phyloP scores from a whole-genome alignment of 1,140 invertebrate species.

The Sinella curviseta region DNA sequence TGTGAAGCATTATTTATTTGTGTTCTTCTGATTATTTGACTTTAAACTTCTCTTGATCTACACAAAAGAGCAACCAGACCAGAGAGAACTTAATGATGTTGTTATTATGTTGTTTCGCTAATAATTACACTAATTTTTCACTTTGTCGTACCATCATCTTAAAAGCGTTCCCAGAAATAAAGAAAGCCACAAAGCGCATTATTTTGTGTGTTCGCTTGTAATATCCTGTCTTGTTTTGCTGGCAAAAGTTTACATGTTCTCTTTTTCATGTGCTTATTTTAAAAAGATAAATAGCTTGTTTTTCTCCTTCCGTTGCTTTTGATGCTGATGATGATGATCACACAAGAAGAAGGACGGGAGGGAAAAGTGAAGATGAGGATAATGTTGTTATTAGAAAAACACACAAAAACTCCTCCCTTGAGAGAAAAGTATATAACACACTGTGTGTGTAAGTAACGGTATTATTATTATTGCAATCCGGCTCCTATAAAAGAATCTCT shows the following conservation, averaged over 20 bases:
- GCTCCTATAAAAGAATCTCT: too few relatives aligned
- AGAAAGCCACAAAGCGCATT: conserved; percentile 7
- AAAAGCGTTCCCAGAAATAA: background rate
- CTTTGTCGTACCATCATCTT: background rate
- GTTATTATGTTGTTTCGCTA: background rate
- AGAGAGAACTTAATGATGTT: background rate
- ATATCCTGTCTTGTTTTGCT: too few relatives aligned
- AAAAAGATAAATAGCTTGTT: conserved; percentile 19
- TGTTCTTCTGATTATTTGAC: too few relatives aligned
- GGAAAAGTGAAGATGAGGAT: conserved; percentile 5
- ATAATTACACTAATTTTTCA: conserved; percentile 12
- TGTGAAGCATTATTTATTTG: too few relatives aligned
- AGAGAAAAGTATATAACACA: background rate
- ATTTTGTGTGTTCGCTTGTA: background rate
- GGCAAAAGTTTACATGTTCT: too few relatives aligned
- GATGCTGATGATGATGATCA: conserved; percentile 8
- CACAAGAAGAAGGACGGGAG: background rate
- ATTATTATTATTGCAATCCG: too few relatives aligned
- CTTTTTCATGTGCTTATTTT: background rate
- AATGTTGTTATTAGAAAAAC: background rate
- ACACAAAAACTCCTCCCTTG: background rate
- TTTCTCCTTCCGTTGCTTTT: background rate
- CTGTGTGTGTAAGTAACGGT: too few relatives aligned
- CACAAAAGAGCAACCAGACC: too few relatives aligned
- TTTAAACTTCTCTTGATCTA: too few relatives aligned